Conservation (phyloP, 2,888 invertebrate genomes). For the Melanotus villosus region DNA sequence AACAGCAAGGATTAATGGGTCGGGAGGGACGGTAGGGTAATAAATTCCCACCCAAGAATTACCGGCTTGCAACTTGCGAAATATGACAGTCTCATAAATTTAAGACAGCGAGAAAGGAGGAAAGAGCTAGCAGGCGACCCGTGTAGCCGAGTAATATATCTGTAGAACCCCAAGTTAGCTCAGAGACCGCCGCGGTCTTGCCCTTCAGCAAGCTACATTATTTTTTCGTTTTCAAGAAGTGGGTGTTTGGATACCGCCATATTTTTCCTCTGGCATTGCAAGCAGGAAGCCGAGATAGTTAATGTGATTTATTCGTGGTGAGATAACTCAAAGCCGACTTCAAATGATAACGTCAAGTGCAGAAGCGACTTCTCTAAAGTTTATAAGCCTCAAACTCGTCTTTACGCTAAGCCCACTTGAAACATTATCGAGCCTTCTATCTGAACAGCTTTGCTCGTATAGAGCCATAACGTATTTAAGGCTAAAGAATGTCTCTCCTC, state of each 20-base stretch:
- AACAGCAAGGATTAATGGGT: slow-evolving; percentile 65
- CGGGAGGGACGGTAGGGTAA: slow-evolving; percentile 71
- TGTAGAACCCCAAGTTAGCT: slow-evolving; percentile 55
- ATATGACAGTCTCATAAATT: slow-evolving; percentile 75
- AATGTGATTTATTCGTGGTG: slow-evolving; percentile 64
- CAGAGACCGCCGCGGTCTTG: slow-evolving; percentile 60
- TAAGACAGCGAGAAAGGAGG: slow-evolving; percentile 64
- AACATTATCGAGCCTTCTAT: slow-evolving; percentile 60
- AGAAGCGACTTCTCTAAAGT: slow-evolving; percentile 64
- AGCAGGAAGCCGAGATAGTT: slow-evolving; percentile 60
- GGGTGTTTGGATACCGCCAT: slow-evolving; percentile 61
- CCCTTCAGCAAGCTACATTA: slow-evolving; percentile 61
- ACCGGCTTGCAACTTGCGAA: slow-evolving; percentile 74
- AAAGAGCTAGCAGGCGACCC: slow-evolving; percentile 66
- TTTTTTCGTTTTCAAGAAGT: slow-evolving; percentile 62
- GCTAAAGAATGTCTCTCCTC: slow-evolving; percentile 58
- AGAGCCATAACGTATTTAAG: slow-evolving; percentile 62
- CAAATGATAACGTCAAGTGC: slow-evolving; percentile 65
- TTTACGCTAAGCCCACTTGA: slow-evolving; percentile 58
- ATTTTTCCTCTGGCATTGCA: slow-evolving; percentile 62
- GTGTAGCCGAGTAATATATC: slow-evolving; percentile 62
- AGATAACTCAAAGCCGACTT: slow-evolving; percentile 61
- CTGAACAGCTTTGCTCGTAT: slow-evolving; percentile 55
- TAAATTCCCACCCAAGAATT: slow-evolving; percentile 74
- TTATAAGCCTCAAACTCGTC: slow-evolving; percentile 62